Conservation (phyloP, 1,140 invertebrate genomes). For the Stegodyphus dumicola region DNA sequence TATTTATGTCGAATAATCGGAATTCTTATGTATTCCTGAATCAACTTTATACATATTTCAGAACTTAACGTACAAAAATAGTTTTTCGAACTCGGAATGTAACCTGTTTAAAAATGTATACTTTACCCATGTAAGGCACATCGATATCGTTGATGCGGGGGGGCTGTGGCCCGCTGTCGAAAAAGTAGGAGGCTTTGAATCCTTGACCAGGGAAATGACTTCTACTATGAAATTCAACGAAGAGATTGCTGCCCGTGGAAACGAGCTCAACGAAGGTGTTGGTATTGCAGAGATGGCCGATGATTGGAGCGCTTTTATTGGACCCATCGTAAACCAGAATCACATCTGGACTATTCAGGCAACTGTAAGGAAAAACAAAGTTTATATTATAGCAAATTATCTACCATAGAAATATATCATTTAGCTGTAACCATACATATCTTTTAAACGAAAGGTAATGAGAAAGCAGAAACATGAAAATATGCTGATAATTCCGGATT, state of each 20-base stretch:
- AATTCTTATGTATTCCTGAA: too few species aligned
- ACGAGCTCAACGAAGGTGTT: conserved; percentile 80
- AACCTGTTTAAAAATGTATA: neutral
- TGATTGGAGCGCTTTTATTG: conserved; percentile 75
- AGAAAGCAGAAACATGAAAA: too few species aligned
- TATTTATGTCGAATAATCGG: too few species aligned
- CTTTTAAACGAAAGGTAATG: too few species aligned
- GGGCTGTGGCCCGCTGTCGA: conserved; percentile 66
- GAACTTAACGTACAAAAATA: too few species aligned
- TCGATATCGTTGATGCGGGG: conserved; percentile 66
- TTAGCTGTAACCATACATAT: too few species aligned
- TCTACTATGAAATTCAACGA: conserved; percentile 84
- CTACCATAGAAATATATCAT: too few species aligned
- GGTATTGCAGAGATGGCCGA: conserved; percentile 84
- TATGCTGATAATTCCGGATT: too few species aligned
- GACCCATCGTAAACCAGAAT: conserved; percentile 82
- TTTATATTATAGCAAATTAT: too few species aligned
- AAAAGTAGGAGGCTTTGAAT: conserved; percentile 85
- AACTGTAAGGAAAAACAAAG: conserved; percentile 71
- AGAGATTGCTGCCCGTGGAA: conserved; percentile 81
- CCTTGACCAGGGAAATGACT: conserved; percentile 84
- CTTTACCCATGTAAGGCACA: conserved; percentile 69
- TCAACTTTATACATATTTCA: too few species aligned
- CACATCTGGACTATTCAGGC: conserved; percentile 82
- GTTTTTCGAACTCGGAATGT: too few species aligned